Evolutionary conservation across 1,140 invertebrate species (phyloP).

Genomic region (Chironomus striatipennis): DNA sequence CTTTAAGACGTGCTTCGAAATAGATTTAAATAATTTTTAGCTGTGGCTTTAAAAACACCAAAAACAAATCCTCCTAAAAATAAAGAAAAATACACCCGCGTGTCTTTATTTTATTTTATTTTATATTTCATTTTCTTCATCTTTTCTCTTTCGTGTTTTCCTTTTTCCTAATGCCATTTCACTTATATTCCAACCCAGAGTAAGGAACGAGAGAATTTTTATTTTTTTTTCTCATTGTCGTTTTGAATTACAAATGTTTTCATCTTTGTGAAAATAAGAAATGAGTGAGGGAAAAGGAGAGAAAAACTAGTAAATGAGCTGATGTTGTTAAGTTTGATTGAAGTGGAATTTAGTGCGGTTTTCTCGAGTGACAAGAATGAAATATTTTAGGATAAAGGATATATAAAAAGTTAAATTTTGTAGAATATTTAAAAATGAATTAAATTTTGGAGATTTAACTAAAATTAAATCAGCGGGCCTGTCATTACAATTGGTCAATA

Average conservation of each 20-base stretch:
- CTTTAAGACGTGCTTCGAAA: neutral
- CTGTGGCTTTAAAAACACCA: neutral
- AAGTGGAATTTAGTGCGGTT: too few relatives aligned
- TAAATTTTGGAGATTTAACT: too few relatives aligned
- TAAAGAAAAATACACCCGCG: neutral
- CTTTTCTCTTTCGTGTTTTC: neutral
- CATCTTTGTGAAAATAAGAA: neutral
- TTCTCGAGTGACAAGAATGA: too few relatives aligned
- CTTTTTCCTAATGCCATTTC: neutral
- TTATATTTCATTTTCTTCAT: neutral
- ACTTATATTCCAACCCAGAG: too few relatives aligned
- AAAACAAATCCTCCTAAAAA: neutral
- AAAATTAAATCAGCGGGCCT: too few relatives aligned
- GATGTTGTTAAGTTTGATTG: too few relatives aligned
- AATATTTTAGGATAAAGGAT: too few relatives aligned
- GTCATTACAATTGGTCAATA: too few relatives aligned
- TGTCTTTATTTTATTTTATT: neutral
- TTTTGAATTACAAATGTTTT: conserved; percentile 15
- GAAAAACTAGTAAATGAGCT: neutral
- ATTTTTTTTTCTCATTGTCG: neutral
- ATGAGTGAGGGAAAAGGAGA: neutral
- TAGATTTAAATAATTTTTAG: neutral
- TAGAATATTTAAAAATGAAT: too few relatives aligned
- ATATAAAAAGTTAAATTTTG: too few relatives aligned
- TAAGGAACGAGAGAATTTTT: too few relatives aligned